Conservation (phyloP, 2,113 vertebrate genomes). For the Platycercus adscitus region DNA sequence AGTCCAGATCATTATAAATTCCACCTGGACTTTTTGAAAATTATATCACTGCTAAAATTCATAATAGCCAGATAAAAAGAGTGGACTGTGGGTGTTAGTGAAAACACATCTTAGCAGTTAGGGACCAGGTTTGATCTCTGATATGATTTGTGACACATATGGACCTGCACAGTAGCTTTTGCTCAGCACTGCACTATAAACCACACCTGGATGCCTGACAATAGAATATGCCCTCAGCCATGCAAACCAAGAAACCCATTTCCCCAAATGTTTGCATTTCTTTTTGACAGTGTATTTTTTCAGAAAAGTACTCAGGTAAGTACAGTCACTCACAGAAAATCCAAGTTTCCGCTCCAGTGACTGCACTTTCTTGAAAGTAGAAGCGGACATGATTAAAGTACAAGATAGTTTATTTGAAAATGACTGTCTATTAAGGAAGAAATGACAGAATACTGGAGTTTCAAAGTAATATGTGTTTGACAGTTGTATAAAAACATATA, state of each 20-base stretch:
- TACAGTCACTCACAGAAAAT: neutral
- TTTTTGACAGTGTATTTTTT: neutral
- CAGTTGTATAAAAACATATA: neutral
- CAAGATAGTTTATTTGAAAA: neutral
- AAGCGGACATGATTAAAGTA: neutral
- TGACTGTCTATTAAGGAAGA: neutral
- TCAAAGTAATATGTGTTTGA: accelerated
- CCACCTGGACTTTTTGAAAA: slow-evolving; percentile 68
- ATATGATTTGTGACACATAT: neutral
- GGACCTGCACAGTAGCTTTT: neutral
- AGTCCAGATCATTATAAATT: slow-evolving; percentile 53
- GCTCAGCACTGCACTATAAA: neutral
- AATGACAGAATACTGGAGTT: neutral
- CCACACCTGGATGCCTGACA: neutral
- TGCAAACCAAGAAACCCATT: neutral
- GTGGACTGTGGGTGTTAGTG: neutral
- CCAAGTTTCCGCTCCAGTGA: neutral
- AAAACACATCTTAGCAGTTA: slow-evolving; percentile 13
- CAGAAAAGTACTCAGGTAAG: neutral
- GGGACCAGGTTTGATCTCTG: neutral
- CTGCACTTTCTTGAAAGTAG: neutral
- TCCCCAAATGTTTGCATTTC: neutral
- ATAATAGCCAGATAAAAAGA: slow-evolving; percentile 32
- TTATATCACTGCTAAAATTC: neutral
- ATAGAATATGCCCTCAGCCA: neutral